Evolutionary conservation across 2,888 invertebrate species (phyloP), one percentile per base, ranked within the genome.

Genomic region (Agrotis exclamationis): DNA sequence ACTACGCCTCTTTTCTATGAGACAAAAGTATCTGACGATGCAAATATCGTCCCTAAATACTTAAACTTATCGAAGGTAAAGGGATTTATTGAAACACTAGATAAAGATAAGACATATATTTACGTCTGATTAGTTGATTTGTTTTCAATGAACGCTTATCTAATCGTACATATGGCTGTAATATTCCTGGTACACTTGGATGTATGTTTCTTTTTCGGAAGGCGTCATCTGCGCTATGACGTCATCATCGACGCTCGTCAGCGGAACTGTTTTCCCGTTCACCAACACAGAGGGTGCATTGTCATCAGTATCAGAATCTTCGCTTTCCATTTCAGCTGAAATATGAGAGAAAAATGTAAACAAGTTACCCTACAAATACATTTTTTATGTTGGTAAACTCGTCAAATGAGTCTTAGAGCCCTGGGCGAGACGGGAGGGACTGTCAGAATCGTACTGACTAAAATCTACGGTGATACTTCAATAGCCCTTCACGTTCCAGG

Each of bases 131-230:
- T 74, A 69, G 57, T 82, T 68, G 76, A 84, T 82, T 84, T 83
- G 79, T 82, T 76, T 84, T 66, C 45, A 72, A 59, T 79, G 63
- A 74, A 78, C 53, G 71, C 67, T 80, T 82, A 79, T 76, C 82
- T 91, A 99, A 95, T 98, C 98, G 89, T 98, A 98, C 96, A 98
- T 98, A 92, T 98, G 98, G 83, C 98, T 98, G 95, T 98, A 99
- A 93, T 98, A 98, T 92, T 99, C 99, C 92, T 99, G 99, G 91
- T 99, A 99, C 56, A 98, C 97, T 94, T 98, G 98, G 85, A 99
- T 99, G 93, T 99, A 99, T 51, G 98, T 98, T 90, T 99, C 99
- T 94, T 99, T 99, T 91, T 99, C 99, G 6, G 98, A 96, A 24
- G 98, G 98, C 14, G 98, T 98, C 99, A 99, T 99, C 92, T 97